These are phyloP conservation scores for Rhamphomyia laevipes DNA, from an alignment of 2,888 invertebrate species.

Conservation along the genomic window DNA sequence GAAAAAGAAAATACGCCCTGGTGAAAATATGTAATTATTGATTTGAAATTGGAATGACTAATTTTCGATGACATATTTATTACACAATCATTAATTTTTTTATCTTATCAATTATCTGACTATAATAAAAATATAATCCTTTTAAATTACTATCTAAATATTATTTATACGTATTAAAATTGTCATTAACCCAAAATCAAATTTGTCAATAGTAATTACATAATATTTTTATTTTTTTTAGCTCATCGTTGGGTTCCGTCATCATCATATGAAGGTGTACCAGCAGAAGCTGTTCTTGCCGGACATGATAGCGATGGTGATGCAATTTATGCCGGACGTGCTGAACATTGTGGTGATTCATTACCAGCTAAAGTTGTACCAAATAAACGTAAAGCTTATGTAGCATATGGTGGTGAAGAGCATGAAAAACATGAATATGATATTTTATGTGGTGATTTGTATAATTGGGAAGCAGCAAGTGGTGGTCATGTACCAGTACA, in stretches of 20 bases:
- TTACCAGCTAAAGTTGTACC: conserved; percentile 51
- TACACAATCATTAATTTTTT: too few relatives aligned
- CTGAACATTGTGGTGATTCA: conserved; percentile 49
- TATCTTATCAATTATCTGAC: too few relatives aligned
- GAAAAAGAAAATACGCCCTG: too few relatives aligned
- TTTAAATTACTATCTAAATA: too few relatives aligned
- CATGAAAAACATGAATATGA: conserved; percentile 51
- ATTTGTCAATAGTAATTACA: too few relatives aligned
- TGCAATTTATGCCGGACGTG: conserved; percentile 61
- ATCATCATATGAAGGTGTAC: conserved; percentile 25
- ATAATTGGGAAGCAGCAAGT: conserved; percentile 51
- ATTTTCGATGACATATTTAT: too few relatives aligned
- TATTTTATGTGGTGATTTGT: conserved; percentile 50
- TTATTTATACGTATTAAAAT: too few relatives aligned
- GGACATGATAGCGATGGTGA: conserved; percentile 61
- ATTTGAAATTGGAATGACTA: too few relatives aligned
- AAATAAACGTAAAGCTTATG: conserved; percentile 49
- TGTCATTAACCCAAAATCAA: too few relatives aligned
- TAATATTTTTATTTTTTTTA: conserved; percentile 16
- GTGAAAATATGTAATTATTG: too few relatives aligned
- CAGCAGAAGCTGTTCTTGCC: conserved; percentile 40
- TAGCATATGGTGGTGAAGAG: conserved; percentile 51
- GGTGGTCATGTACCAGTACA: conserved; percentile 47
- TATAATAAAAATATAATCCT: too few relatives aligned
- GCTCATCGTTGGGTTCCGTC: conserved; percentile 29